phyloP scores from a whole-genome alignment of 1,140 invertebrate genomes.

The Riptortus pedestris region DNA sequence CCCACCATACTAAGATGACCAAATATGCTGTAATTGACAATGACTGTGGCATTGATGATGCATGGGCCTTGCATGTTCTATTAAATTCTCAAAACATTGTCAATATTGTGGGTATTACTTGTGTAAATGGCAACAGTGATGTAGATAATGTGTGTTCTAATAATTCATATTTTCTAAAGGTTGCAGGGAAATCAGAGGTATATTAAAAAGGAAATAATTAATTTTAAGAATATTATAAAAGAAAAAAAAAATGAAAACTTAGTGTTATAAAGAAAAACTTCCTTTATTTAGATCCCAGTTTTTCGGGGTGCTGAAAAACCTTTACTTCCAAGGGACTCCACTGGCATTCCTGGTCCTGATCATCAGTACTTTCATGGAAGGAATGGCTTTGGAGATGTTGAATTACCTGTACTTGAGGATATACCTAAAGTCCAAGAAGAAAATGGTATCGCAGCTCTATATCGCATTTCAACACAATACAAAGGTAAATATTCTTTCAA shows the following conservation, averaged over 20 bases:
- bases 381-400: slow-evolving; percentile 56
- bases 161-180: slow-evolving; percentile 18
- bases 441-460: slow-evolving; percentile 42
- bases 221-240: background rate
- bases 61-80: slow-evolving; percentile 48
- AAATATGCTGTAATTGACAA: slow-evolving; percentile 45
- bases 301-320: slow-evolving; percentile 46
- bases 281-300: slow-evolving; percentile 48
- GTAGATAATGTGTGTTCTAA: slow-evolving; percentile 43
- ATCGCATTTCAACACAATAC: slow-evolving; percentile 41
- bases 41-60: slow-evolving; percentile 55
- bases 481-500: slow-evolving; percentile 30
- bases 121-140: slow-evolving; percentile 50
- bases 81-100: slow-evolving; percentile 40
- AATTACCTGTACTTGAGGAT: slow-evolving; percentile 34
- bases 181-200: slow-evolving; percentile 9
- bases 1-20: too few relatives aligned
- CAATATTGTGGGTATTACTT: slow-evolving; percentile 49
- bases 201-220: background rate
- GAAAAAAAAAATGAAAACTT: background rate
- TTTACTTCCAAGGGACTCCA: slow-evolving; percentile 33
- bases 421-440: slow-evolving; percentile 35
- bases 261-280: background rate
- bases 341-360: slow-evolving; percentile 8
- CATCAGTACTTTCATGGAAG: slow-evolving; percentile 42